Conservation (phyloP, 92 coral and sea anemone genomes). For the Blastomussa wellsi region DNA sequence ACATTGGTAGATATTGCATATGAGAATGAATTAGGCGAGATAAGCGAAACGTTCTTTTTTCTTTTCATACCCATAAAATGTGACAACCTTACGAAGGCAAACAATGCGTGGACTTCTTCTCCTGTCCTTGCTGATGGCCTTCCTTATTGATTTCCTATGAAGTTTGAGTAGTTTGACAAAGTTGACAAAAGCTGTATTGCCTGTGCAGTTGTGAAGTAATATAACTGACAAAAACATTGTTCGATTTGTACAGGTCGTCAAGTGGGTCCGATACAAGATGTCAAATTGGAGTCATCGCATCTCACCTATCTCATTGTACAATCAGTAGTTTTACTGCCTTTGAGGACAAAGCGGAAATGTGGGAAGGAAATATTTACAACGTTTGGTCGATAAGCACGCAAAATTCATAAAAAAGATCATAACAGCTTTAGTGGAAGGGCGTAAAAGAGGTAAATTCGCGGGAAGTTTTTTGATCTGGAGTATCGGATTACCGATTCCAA, state of each 20-base stretch:
- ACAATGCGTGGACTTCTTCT: not conserved
- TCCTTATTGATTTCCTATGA: not conserved
- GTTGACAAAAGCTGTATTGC: constrained; percentile 15
- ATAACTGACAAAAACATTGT: constrained; percentile 13
- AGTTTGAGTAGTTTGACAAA: constrained; percentile 1
- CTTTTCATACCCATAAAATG: not conserved
- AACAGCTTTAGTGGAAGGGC: not conserved
- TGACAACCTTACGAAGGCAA: not conserved
- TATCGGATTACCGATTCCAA: constrained; percentile 15
- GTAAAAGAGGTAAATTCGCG: not conserved
- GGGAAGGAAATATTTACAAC: constrained; percentile 5
- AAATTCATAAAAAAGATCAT: not conserved
- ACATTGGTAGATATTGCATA: not conserved
- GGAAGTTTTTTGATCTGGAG: not conserved
- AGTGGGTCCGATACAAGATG: constrained; percentile 2
- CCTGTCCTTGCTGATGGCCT: not conserved
- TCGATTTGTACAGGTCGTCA: constrained; percentile 9
- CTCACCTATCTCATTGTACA: not conserved
- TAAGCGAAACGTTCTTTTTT: not conserved
- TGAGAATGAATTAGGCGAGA: not conserved
- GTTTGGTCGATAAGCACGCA: not conserved
- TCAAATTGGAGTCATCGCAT: not conserved
- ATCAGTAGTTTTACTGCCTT: not conserved
- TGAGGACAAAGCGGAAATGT: constrained; percentile 20
- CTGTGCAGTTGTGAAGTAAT: not conserved